Evolutionary conservation across 2,888 invertebrate genomes (phyloP).

Genomic region (Andrena praecox): DNA sequence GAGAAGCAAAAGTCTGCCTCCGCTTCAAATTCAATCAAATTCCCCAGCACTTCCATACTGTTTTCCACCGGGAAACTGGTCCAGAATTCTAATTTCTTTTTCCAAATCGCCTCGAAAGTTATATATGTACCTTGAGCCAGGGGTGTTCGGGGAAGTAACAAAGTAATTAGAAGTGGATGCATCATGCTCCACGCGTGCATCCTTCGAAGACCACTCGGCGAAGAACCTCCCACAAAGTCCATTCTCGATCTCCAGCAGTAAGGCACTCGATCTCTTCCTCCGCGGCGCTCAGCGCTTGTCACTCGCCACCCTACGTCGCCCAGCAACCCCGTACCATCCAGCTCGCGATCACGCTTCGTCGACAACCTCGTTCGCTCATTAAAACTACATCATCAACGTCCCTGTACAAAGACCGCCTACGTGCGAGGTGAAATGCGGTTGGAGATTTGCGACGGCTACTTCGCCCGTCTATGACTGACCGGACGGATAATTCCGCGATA

Average conservation of each 20-base stretch:
- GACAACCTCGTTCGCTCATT: conserved; percentile 61
- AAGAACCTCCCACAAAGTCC: background rate
- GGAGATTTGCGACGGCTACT: conserved; percentile 66
- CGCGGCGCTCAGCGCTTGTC: background rate
- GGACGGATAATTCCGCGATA: conserved; percentile 42
- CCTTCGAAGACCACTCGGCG: background rate
- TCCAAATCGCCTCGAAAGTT: too few relatives aligned
- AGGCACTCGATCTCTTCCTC: conserved; percentile 1
- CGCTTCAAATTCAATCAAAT: too few relatives aligned
- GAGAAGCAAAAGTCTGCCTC: background rate
- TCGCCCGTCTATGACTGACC: conserved; percentile 42
- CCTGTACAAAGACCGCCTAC: conserved; percentile 55
- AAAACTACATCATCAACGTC: conserved; percentile 75
- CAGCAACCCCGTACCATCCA: background rate
- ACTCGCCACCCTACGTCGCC: background rate
- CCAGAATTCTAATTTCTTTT: too few relatives aligned
- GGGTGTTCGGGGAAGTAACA: background rate
- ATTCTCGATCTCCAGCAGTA: background rate
- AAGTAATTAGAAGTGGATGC: background rate
- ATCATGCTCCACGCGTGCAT: background rate
- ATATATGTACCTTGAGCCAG: too few relatives aligned
- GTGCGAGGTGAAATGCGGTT: conserved; percentile 68
- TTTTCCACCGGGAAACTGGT: too few relatives aligned
- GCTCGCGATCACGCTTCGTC: conserved; percentile 66
- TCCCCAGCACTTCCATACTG: too few relatives aligned